Base-by-base conservation (phyloP, 2,113 vertebrate genomes). In the Arvicanthis niloticus region DNA sequence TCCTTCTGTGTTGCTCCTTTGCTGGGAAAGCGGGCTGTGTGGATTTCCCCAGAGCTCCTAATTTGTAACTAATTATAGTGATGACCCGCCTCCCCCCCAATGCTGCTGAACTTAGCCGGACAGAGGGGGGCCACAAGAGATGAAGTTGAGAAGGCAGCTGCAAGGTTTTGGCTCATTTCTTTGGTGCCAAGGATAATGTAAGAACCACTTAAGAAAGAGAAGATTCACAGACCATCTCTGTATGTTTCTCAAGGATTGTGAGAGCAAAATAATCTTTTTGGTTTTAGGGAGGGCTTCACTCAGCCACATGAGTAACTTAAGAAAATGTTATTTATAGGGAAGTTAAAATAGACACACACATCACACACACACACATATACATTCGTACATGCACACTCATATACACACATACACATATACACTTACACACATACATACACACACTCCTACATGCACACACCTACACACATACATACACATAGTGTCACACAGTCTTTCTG, bases 181-280 rank as follows among this genome's bases (percentile, higher is more conserved):
- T n/a, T 75, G 10, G 93, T 78, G 68, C 82, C 82, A 97, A 95
- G 72, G 96, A 95, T 88, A 94, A 96, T 90, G 45, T 34, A 67
- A 87, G 56, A 94, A 84, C 93, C 68, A 91, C 91, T 91, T 45
- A 68, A 86, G 37, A 67, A 51, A 62, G 7, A 53, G 45, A 81
- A 72, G 51, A 87, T n/a, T 45, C 34, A 40, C 62, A 89, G 68
- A 85, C 42, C n/a, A 21, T 62, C 88, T 96, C 17, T 51, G 56
- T 87, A 77, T 65, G 17, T n/a, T 78, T 78, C 26, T 77, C 60
- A 42, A 85, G 82, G 68, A 53, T 76, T 42, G 31, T 82, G 70
- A 51, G 80, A 73, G 84, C 48, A 62, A 58, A 75, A 2, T 48
- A 94, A 11, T 75, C 26, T 8, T 15, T 42, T 87, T 89, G 48